Evolutionary conservation across 2,797 vertebrate genomes (phyloP).

Genomic region (Cossypha polioptera): DNA sequence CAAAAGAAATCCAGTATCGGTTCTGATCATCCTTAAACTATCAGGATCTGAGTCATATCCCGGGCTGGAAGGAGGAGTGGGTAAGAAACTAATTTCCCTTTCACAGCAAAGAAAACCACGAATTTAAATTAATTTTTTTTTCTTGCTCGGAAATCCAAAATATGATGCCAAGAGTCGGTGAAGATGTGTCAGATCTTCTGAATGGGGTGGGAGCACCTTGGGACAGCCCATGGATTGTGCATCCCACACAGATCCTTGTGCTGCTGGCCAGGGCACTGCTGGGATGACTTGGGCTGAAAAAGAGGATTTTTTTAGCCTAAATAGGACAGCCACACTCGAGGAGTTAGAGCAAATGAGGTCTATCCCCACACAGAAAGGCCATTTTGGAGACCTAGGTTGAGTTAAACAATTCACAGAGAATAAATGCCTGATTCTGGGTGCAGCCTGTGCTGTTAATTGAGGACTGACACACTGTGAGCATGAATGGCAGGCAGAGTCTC

Average conservation of each 20-base stretch:
- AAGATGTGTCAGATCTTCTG: not conserved
- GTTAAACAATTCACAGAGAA: not conserved
- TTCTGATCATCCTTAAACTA: not conserved
- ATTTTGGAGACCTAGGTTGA: not conserved
- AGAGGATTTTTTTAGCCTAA: not conserved
- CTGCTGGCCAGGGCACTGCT: rapidly evolving
- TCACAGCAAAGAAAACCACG: not conserved
- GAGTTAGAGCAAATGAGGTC: not conserved
- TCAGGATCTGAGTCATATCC: slow-evolving; percentile 14
- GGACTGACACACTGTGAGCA: not conserved
- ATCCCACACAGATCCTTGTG: not conserved
- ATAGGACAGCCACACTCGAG: rapidly evolving
- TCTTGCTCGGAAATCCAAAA: not conserved
- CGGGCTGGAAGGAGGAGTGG: not conserved
- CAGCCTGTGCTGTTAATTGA: not conserved
- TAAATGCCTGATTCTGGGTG: not conserved
- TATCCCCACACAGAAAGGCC: not conserved
- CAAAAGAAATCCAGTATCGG: not conserved
- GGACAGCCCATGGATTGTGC: rapidly evolving
- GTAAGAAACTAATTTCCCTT: slow-evolving; percentile 7
- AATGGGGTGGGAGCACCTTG: not conserved
- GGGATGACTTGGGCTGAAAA: not conserved
- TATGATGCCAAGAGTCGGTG: rapidly evolving
- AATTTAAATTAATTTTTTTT: not conserved
- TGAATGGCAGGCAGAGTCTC: not conserved